Conservation (phyloP, 2,888 invertebrate genomes). For the Graphium colonna region DNA sequence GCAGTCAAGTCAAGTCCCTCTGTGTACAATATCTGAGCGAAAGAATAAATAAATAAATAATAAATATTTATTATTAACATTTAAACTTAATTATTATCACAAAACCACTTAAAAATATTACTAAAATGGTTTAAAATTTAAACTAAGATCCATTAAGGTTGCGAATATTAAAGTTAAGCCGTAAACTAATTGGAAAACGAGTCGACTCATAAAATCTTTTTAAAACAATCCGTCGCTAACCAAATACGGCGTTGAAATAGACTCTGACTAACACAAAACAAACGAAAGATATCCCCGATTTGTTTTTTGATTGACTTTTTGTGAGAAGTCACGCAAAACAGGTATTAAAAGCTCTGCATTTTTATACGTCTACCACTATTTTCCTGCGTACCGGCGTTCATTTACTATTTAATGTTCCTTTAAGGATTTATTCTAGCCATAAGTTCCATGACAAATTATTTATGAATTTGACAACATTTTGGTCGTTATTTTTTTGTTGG, state of each 20-base stretch:
- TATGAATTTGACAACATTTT: neutral
- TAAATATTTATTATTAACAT: too few species aligned
- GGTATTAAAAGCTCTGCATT: constrained; percentile 38
- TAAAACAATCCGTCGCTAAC: neutral
- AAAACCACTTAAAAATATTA: too few species aligned
- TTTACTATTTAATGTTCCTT: constrained; percentile 3
- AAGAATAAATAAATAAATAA: too few species aligned
- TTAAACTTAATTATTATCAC: too few species aligned
- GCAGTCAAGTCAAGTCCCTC: too few species aligned
- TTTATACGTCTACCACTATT: constrained; percentile 19
- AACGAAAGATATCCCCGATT: constrained; percentile 30
- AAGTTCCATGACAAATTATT: neutral
- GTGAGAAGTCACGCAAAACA: constrained; percentile 43
- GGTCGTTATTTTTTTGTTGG: neutral
- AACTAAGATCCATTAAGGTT: too few species aligned
- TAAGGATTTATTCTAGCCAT: neutral
- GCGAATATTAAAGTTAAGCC: too few species aligned
- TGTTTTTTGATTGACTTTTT: constrained; percentile 37
- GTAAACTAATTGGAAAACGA: too few species aligned
- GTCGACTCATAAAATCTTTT: neutral
- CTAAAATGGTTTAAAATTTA: too few species aligned
- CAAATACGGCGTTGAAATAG: constrained; percentile 4
- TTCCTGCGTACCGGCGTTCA: constrained; percentile 3
- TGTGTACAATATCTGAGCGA: too few species aligned
- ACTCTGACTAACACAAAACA: constrained; percentile 15